Evolutionary conservation across 2,113 vertebrate genomes (phyloP), one percentile per base, ranked within the genome.

Genomic region (Dermatemys mawii): DNA sequence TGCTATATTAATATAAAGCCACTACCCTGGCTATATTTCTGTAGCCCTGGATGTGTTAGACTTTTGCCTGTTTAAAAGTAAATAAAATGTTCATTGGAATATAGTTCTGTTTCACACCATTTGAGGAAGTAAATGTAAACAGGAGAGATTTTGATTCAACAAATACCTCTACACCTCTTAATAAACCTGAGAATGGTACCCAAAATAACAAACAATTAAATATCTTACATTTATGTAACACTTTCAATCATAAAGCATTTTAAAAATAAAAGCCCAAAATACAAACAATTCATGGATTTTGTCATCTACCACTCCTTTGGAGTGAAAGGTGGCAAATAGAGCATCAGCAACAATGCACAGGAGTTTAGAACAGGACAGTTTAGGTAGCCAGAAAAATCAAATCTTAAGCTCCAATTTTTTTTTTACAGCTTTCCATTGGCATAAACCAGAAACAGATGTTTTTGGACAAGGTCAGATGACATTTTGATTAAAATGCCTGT

Each of bases 41-140:
- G 75, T 27, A 91, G 76, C 4, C 27, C n/a, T 49, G 0, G 0
- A 8, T 29, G 5, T 35, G 1, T 27, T 75, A 88, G 3, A 75
- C 35, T 17, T 12, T 60, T 87, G 4, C 29, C 57, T 83, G 11
- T 22, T 95, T 83, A 54, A 44, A 11, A 14, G 76, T 38, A 86
- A 57, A 2, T 3, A 1, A 67, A 70, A 38, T 38, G 44, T 70
- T 27, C 24, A 26, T 24, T 46, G 13, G 22, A 76, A 12, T 76
- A 76, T 41, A 76, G 41, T 76, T 46, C 41, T 27, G 7, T 46
- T 27, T 26, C 12, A 44, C 41, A 76, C 73, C 44, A 44, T 76
- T 76, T 44, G 41, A 41, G 41, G 26, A 76, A 7, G 3, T 76
- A 76, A 76, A 76, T 29, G 44, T 44, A 46, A 76, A 76, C 26